A percentile compares a stretch with the other conserved stretches of the same genome.
These are phyloP conservation scores for Cynoglossus semilaevis DNA, from an alignment of 2,113 vertebrate species.

Conservation along the genomic window DNA sequence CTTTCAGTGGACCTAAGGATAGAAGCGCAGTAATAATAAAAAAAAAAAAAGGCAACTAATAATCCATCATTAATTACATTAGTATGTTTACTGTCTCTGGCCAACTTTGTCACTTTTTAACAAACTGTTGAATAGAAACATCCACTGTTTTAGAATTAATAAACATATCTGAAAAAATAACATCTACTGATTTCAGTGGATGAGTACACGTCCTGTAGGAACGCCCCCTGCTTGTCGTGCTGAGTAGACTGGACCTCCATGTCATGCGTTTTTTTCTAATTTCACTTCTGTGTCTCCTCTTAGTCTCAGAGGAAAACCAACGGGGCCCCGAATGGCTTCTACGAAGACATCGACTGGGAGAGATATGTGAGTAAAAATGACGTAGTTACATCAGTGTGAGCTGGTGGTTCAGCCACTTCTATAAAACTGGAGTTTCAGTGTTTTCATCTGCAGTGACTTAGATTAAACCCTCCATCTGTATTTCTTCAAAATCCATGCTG, in stretches of 20 bases:
- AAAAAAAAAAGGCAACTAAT: too few species aligned
- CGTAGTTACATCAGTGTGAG: not conserved
- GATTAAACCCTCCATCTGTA: constrained; percentile 1
- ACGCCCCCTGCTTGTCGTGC: not conserved
- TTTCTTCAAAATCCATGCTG: constrained; percentile 1
- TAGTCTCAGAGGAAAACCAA: constrained; percentile 89
- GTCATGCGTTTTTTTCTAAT: constrained; percentile 14
- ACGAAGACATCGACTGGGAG: constrained; percentile 96
- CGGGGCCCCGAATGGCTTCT: constrained; percentile 94
- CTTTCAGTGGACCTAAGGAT: not conserved
- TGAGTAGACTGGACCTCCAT: constrained; percentile 2
- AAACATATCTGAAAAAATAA: too few species aligned
- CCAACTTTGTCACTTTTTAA: too few species aligned
- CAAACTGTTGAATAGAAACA: too few species aligned
- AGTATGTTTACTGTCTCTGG: too few species aligned
- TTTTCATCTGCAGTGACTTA: constrained; percentile 1
- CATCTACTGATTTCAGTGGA: too few species aligned
- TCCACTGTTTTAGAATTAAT: too few species aligned
- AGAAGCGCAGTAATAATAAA: too few species aligned
- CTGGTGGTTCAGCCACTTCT: not conserved
- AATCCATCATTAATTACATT: too few species aligned
- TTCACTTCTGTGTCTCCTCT: constrained; percentile 14
- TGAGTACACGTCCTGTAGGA: too few species aligned
- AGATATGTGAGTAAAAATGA: constrained; percentile 88
- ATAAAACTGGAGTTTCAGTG: not conserved